Percentiles rank a stretch among this genome's conserved stretches.
Conservation (phyloP, 2,113 vertebrate species). For the Tympanuchus pallidicinctus region DNA sequence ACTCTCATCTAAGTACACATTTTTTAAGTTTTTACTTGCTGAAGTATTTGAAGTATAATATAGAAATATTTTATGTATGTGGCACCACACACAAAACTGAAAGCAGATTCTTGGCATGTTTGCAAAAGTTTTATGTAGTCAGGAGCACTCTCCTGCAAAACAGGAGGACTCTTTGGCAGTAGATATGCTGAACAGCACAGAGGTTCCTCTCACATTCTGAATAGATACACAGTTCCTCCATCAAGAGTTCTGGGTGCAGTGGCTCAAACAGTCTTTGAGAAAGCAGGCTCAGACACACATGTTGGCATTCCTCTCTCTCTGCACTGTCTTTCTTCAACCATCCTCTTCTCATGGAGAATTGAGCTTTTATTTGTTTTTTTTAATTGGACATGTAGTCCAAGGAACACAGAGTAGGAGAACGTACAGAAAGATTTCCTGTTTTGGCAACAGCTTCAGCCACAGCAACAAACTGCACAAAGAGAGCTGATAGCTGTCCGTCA, state of each 20-base stretch:
- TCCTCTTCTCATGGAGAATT: neutral
- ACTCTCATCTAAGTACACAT: neutral
- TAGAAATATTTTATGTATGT: neutral
- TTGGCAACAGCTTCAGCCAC: neutral
- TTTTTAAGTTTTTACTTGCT: neutral
- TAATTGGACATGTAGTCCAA: neutral
- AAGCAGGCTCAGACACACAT: neutral
- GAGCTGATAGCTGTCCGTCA: neutral
- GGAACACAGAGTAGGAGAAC: neutral
- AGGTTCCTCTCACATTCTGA: neutral
- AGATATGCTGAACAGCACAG: neutral
- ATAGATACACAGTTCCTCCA: neutral
- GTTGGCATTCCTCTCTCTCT: neutral
- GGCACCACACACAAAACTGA: neutral
- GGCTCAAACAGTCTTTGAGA: neutral
- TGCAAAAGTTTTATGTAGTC: neutral
- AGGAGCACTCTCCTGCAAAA: neutral
- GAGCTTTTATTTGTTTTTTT: neutral
- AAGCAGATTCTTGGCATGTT: neutral
- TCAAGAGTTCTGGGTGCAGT: neutral
- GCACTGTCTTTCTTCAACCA: neutral
- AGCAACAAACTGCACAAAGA: neutral
- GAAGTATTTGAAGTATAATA: neutral
- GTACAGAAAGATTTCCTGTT: neutral
- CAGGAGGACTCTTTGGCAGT: neutral